A percentile compares a stretch with the other conserved stretches of the same genome.
Evolutionary conservation across 1,140 invertebrate species (phyloP).

Genomic region (Neodiprion lecontei): DNA sequence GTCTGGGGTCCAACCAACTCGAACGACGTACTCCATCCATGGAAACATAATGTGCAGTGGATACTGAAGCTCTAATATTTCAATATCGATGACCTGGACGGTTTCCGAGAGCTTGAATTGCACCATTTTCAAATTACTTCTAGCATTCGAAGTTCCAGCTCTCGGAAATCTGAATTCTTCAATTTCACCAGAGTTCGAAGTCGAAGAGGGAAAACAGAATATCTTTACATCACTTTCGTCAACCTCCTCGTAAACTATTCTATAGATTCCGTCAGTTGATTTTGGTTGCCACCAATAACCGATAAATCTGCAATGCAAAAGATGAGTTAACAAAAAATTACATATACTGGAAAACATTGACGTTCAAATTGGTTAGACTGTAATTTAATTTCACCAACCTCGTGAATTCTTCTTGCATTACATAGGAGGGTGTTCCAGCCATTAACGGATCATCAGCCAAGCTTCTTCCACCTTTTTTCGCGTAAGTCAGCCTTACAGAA

Average conservation of each 20-base stretch:
- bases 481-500: slow-evolving; percentile 79
- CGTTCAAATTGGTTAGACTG: neutral
- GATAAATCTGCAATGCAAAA: slow-evolving; percentile 71
- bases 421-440: slow-evolving; percentile 94
- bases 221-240: slow-evolving; percentile 95
- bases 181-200: slow-evolving; percentile 76
- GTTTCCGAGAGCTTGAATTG: slow-evolving; percentile 79
- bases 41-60: slow-evolving; percentile 81
- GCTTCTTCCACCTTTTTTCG: slow-evolving; percentile 76
- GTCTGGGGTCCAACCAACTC: slow-evolving; percentile 92
- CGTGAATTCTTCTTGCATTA: slow-evolving; percentile 98
- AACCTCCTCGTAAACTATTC: slow-evolving; percentile 95
- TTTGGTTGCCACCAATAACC: slow-evolving; percentile 98
- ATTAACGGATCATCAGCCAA: slow-evolving; percentile 84
- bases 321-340: neutral
- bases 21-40: slow-evolving; percentile 92
- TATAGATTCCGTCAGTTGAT: slow-evolving; percentile 76
- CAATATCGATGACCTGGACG: slow-evolving; percentile 71
- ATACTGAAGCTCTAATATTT: slow-evolving; percentile 75
- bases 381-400: slow-evolving; percentile 38
- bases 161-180: slow-evolving; percentile 94
- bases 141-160: slow-evolving; percentile 89
- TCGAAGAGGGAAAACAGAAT: slow-evolving; percentile 85
- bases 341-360: neutral
- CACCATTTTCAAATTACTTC: slow-evolving; percentile 86